Percentiles rank a stretch among this genome's conserved stretches.
Conservation (phyloP, 2,888 invertebrate species). For the Andrena praecox region DNA sequence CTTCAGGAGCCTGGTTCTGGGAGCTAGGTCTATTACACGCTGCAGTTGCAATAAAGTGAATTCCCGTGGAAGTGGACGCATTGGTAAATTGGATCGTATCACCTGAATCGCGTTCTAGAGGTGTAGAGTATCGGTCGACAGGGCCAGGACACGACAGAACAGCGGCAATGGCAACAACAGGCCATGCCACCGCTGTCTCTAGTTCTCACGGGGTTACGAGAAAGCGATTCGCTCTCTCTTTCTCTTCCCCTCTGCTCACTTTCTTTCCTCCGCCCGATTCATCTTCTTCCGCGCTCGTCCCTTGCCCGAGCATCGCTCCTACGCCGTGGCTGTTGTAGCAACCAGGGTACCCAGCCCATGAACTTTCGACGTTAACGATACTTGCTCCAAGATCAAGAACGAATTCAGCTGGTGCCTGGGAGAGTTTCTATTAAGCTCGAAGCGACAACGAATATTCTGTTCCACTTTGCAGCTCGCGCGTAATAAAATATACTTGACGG, state of each 20-base stretch:
- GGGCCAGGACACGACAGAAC: constrained; percentile 58
- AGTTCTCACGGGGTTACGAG: constrained; percentile 84
- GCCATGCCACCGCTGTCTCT: constrained; percentile 66
- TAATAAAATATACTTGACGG: not conserved
- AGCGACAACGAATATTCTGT: not conserved
- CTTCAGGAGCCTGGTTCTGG: not conserved
- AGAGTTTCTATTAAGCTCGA: constrained; percentile 21
- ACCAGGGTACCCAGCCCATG: constrained; percentile 28
- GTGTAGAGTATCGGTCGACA: constrained; percentile 39
- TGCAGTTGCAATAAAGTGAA: constrained; percentile 23
- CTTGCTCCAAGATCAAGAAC: constrained; percentile 38
- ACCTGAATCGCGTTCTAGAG: constrained; percentile 24
- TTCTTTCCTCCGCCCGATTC: constrained; percentile 58
- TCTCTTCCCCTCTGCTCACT: constrained; percentile 36
- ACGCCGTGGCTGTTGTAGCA: constrained; percentile 25
- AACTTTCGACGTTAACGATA: constrained; percentile 34
- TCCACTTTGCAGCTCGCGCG: not conserved
- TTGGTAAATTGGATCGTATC: constrained; percentile 52
- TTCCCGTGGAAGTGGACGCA: constrained; percentile 26
- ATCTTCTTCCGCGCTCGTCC: constrained; percentile 57
- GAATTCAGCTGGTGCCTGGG: constrained; percentile 20
- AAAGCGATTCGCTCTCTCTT: constrained; percentile 78
- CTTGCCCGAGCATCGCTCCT: constrained; percentile 25
- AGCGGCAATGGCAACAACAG: constrained; percentile 66
- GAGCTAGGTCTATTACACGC: constrained; percentile 6